A percentile compares a stretch with the other conserved stretches of the same genome.
Conservation (phyloP, 2,113 vertebrate genomes). For the Saguinus imperator region DNA sequence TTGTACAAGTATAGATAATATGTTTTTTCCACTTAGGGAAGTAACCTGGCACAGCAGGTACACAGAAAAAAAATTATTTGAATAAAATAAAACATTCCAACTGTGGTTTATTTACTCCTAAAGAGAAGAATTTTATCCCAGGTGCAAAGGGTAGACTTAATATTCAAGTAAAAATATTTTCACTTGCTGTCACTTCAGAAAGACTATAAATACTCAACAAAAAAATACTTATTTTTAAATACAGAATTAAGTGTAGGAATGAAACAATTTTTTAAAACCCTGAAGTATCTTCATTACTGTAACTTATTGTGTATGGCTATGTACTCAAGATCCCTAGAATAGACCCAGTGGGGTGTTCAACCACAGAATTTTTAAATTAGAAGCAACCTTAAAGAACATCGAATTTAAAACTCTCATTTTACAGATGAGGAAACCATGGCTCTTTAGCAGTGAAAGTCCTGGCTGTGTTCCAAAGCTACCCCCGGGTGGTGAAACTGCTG, state of each 20-base stretch:
- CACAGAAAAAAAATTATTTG: neutral
- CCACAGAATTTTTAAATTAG: conserved; percentile 13
- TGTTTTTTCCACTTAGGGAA: neutral
- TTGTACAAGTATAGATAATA: neutral
- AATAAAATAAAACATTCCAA: neutral
- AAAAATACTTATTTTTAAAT: neutral
- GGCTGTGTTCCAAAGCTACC: neutral
- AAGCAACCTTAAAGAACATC: neutral
- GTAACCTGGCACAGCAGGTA: neutral
- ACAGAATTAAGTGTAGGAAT: conserved; percentile 16
- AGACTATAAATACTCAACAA: neutral
- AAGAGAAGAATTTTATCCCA: neutral
- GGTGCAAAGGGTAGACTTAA: neutral
- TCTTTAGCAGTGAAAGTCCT: neutral
- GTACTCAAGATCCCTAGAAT: neutral
- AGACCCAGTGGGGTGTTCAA: neutral
- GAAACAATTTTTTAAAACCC: neutral
- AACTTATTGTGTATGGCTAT: neutral
- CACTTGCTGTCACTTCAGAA: neutral
- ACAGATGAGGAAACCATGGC: neutral
- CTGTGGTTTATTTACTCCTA: neutral
- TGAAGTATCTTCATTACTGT: conserved; percentile 23
- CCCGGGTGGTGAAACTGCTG: rapidly evolving
- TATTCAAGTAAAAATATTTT: neutral
- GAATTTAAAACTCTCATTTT: conserved; percentile 8